A percentile compares a stretch with the other conserved stretches of the same genome.
Evolutionary conservation across 2,888 invertebrate species (phyloP).

Genomic region (Cyclophora albipunctata): DNA sequence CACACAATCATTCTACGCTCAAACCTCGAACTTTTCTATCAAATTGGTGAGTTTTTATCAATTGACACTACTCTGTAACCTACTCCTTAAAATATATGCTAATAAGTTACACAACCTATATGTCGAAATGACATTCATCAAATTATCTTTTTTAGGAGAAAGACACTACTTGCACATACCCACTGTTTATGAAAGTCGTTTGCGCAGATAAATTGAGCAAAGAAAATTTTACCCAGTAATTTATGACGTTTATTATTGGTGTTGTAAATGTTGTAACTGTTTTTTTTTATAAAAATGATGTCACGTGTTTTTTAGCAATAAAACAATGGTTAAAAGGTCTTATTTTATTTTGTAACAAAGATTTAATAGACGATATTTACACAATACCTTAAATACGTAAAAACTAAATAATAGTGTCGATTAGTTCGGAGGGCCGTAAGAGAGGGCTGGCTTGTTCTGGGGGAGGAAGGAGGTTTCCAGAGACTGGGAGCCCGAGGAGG

Average conservation of each 20-base stretch:
- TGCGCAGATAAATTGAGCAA: constrained; percentile 35
- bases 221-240: constrained; percentile 6
- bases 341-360: constrained; percentile 33
- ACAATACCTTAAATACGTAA: constrained; percentile 20
- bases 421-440: constrained; percentile 56
- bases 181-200: constrained; percentile 46
- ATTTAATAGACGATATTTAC: constrained; percentile 26
- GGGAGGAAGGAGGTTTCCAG: constrained; percentile 42
- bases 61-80: not conserved
- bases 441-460: constrained; percentile 41
- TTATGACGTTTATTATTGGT: constrained; percentile 1
- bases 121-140: constrained; percentile 4
- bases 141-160: constrained; percentile 28
- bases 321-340: constrained; percentile 18
- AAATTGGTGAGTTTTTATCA: constrained; percentile 36
- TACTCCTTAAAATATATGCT: constrained; percentile 3
- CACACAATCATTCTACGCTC: constrained; percentile 12
- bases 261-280: constrained; percentile 1
- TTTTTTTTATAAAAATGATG: not conserved
- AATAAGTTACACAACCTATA: constrained; percentile 12
- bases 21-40: constrained; percentile 54
- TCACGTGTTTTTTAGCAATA: constrained; percentile 9
- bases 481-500: constrained; percentile 24
- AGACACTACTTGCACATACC: constrained; percentile 21
- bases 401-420: constrained; percentile 7